Evolutionary conservation across 2,797 vertebrate genomes (phyloP), one percentile per base, ranked within the genome.

Genomic region (Tarsius wallacei): DNA sequence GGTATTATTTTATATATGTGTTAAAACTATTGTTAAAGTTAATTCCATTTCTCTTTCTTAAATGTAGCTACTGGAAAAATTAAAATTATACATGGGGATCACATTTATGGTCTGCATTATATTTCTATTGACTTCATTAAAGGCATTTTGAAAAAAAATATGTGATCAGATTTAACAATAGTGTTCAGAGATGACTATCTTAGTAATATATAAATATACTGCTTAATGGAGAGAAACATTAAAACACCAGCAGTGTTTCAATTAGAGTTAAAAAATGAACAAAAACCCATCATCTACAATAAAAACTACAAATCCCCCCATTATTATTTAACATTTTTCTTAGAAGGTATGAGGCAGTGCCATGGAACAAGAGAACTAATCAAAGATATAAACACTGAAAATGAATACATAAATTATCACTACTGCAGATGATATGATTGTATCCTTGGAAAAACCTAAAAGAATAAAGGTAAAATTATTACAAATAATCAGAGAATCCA

Each of bases 401-500:
- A 87, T 76, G 57, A 93, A 70, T 83, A 55, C 31, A 10, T 68
- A 85, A 92, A 87, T 64, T 59, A 70, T 74, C 61, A 64, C 24
- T 53, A 33, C 12, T 77, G 2, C 8, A 63, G 64, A 64, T 73
- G 85, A 81, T 90, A 53, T 87, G 24, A 84, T 81, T 36, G 19
- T 53, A 28, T 92, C 22, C 3, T 59, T 83, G 59, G 47, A 51
- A 51, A 93, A 91, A 49, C 13, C 59, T 86, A 86, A 22, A 9
- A 96, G 24, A 90, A 71, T n/a, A 87, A 96, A 95, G 3, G 82
- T 68, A 91, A 89, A 93, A 66, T 19, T 33, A 68, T 22, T 87
- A 70, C 47, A 88, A 95, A 87, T 85, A 74, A 95, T 33, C 53
- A 91, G 8, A 90, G 19, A 83, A 93, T 82, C 77, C 16, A 96